phyloP scores from a whole-genome alignment of 2,888 invertebrate species.

The Anodontia alba region DNA sequence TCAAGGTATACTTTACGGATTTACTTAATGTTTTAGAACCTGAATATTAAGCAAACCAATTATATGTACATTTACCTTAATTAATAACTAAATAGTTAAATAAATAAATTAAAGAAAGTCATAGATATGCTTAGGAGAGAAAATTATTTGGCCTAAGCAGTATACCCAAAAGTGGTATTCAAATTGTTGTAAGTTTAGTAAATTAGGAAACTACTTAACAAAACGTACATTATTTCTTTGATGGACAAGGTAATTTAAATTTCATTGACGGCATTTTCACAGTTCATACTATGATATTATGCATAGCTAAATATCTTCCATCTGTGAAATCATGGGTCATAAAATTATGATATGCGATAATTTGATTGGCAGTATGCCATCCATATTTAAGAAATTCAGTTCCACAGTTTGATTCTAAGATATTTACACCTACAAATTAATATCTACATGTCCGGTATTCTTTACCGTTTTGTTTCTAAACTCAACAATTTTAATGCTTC shows the following conservation, averaged over 20 bases:
- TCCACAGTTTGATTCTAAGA: background rate
- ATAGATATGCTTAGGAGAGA: too few species aligned
- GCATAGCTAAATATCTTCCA: background rate
- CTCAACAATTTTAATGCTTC: too few species aligned
- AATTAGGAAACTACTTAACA: background rate
- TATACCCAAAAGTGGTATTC: too few species aligned
- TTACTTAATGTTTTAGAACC: too few species aligned
- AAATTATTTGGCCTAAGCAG: too few species aligned
- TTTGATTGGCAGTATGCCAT: constrained; percentile 2
- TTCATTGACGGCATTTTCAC: background rate
- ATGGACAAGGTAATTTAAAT: background rate
- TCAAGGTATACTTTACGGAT: too few species aligned
- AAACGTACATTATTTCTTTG: background rate
- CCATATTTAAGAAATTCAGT: background rate
- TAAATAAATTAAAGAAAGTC: too few species aligned
- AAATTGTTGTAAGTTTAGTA: background rate
- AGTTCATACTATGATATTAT: background rate
- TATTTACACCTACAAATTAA: background rate
- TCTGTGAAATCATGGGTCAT: constrained; percentile 16
- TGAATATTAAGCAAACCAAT: too few species aligned
- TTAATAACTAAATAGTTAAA: too few species aligned
- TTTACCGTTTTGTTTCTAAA: too few species aligned
- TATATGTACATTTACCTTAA: too few species aligned
- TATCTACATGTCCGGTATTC: too few species aligned
- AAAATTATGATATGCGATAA: constrained; percentile 13